A percentile compares a stretch with the other conserved stretches of the same genome.
Evolutionary conservation across 1,140 invertebrate genomes (phyloP).

Genomic region (Rhynchophorus ferrugineus): DNA sequence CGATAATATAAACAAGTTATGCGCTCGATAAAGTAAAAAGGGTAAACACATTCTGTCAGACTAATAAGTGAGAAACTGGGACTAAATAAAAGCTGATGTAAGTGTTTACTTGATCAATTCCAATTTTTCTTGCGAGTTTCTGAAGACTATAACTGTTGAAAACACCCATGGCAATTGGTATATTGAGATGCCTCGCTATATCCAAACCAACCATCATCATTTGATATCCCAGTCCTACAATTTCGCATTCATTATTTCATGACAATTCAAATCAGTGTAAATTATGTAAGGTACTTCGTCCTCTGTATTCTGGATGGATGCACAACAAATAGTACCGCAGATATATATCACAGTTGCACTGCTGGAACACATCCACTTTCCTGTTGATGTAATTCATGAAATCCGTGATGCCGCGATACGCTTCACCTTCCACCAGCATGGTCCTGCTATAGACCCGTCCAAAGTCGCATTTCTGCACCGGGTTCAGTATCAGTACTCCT

Average conservation of each 20-base stretch:
- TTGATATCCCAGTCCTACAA: conserved; percentile 43
- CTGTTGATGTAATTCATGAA: conserved; percentile 38
- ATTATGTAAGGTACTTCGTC: too few species aligned
- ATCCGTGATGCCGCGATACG: conserved; percentile 36
- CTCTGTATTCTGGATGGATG: conserved; percentile 41
- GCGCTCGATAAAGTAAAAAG: too few species aligned
- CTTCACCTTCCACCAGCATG: conserved; percentile 33
- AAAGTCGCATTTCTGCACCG: conserved; percentile 32
- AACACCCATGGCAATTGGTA: conserved; percentile 46
- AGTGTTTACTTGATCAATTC: conserved; percentile 39
- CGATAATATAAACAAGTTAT: too few species aligned
- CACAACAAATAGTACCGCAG: conserved; percentile 39
- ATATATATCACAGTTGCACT: conserved; percentile 35
- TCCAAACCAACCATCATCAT: conserved; percentile 43
- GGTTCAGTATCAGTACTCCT: conserved; percentile 32
- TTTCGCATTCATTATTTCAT: too few species aligned
- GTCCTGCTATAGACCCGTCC: conserved; percentile 33
- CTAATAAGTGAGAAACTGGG: too few species aligned
- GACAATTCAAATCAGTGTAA: too few species aligned
- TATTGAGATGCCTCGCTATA: conserved; percentile 42
- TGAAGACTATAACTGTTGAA: conserved; percentile 47
- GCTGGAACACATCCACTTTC: conserved; percentile 37
- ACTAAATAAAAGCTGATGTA: too few species aligned
- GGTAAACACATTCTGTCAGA: too few species aligned
- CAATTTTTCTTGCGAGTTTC: conserved; percentile 42